Evolutionary conservation across 2,888 invertebrate species (phyloP).

Genomic region (Mesorhabditis belari): DNA sequence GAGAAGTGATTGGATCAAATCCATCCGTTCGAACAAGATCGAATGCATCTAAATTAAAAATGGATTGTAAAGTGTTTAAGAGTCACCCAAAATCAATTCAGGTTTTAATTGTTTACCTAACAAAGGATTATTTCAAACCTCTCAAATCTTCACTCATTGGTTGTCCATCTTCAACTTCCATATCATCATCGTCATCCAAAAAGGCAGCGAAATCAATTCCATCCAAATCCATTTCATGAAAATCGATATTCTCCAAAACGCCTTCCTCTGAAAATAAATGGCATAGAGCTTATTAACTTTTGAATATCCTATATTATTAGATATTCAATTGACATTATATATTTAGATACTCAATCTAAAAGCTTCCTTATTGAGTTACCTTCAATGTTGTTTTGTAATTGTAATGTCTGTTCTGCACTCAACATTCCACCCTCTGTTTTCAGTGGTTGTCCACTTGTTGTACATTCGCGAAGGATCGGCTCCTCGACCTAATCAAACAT

Average conservation of each 20-base stretch:
- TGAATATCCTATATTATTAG: no score
- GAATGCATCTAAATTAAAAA: slow-evolving; percentile 6
- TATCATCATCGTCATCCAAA: slow-evolving; percentile 1
- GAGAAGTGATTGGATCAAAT: not conserved
- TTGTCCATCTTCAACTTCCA: slow-evolving; percentile 1
- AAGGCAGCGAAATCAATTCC: slow-evolving; percentile 20
- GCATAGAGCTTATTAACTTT: no score
- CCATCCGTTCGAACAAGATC: slow-evolving; percentile 7
- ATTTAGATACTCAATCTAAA: not conserved
- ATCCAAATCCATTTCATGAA: slow-evolving; percentile 21
- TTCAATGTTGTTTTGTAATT: slow-evolving; percentile 20
- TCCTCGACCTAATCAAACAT: slow-evolving; percentile 55
- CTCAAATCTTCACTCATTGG: not conserved
- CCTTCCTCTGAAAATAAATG: slow-evolving; percentile 13
- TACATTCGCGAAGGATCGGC: slow-evolving; percentile 39
- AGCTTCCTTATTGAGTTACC: no score
- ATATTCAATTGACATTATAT: no score
- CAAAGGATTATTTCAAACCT: no score
- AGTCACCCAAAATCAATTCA: no score
- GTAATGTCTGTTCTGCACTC: slow-evolving; percentile 29
- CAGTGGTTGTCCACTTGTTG: not conserved
- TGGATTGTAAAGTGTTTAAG: not conserved
- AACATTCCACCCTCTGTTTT: not conserved
- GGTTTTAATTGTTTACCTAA: no score
- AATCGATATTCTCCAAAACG: slow-evolving; percentile 28